A percentile compares a stretch with the other conserved stretches of the same genome.
phyloP scores from a whole-genome alignment of 2,888 invertebrate species.

The Pseudanteris insignis region DNA sequence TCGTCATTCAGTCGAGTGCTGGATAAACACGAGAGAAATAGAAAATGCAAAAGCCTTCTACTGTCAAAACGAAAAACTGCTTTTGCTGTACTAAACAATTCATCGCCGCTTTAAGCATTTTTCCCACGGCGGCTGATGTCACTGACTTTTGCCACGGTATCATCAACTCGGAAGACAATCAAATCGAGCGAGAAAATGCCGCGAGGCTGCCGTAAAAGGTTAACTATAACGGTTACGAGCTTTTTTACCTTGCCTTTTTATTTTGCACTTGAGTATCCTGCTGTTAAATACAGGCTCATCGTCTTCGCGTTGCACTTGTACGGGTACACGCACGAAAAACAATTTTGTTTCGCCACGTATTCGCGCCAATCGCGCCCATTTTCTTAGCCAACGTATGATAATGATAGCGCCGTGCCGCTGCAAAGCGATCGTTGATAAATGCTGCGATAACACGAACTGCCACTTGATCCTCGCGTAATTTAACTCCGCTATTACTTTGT shows the following conservation, averaged over 20 bases:
- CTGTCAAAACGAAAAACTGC: too few species aligned
- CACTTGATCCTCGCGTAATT: slow-evolving; percentile 8
- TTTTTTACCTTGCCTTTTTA: slow-evolving; percentile 29
- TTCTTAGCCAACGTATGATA: slow-evolving; percentile 27
- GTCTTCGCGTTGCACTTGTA: slow-evolving; percentile 4
- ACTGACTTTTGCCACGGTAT: slow-evolving; percentile 35
- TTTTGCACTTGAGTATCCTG: slow-evolving; percentile 17
- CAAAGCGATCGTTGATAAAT: slow-evolving; percentile 22
- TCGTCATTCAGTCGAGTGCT: too few species aligned
- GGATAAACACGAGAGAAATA: too few species aligned
- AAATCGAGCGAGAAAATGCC: slow-evolving; percentile 38
- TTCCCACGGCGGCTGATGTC: slow-evolving; percentile 38
- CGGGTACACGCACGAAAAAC: slow-evolving; percentile 19
- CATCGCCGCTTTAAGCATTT: too few species aligned
- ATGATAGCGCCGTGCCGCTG: slow-evolving; percentile 15
- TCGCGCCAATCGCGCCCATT: slow-evolving; percentile 27
- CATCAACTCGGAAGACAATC: slow-evolving; percentile 42
- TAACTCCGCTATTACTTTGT: slow-evolving; percentile 9
- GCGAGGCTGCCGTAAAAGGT: slow-evolving; percentile 33
- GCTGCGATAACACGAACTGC: slow-evolving; percentile 14
- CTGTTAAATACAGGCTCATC: slow-evolving; percentile 18
- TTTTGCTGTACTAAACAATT: too few species aligned
- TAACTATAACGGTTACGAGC: slow-evolving; percentile 37
- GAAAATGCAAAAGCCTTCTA: too few species aligned
- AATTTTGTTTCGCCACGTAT: slow-evolving; percentile 21